A percentile compares a stretch with the other conserved stretches of the same genome.
phyloP scores from a whole-genome alignment of 2,113 vertebrate genomes.

The Mandrillus leucophaeus region DNA sequence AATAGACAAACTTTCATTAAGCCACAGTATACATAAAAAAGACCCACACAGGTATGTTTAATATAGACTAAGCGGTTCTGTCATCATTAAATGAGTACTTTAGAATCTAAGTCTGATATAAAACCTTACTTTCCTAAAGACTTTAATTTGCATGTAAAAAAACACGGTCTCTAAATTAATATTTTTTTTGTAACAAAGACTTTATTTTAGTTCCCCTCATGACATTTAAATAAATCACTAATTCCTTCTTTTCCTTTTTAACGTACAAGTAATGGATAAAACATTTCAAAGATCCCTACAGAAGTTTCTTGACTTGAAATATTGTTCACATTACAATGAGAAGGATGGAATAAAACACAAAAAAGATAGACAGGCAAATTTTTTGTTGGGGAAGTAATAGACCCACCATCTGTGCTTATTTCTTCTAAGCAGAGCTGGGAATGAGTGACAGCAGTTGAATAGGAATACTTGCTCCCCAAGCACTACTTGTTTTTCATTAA shows the following conservation, averaged over 20 bases:
- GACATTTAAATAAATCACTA: constrained; percentile 78
- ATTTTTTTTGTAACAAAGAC: constrained; percentile 52
- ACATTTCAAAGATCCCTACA: constrained; percentile 67
- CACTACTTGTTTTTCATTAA: constrained; percentile 80
- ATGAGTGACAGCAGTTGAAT: constrained; percentile 79
- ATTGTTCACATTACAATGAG: constrained; percentile 71
- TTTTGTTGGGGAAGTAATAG: constrained; percentile 84
- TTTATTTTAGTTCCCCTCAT: constrained; percentile 62
- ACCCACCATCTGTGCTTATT: constrained; percentile 85
- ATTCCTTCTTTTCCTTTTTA: constrained; percentile 69
- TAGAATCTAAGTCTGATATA: constrained; percentile 45
- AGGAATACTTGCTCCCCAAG: constrained; percentile 75
- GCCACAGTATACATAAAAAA: constrained; percentile 38
- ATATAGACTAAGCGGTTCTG: constrained; percentile 60
- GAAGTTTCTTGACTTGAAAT: constrained; percentile 75
- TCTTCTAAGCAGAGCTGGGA: constrained; percentile 75
- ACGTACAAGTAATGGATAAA: constrained; percentile 72
- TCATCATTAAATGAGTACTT: constrained; percentile 52
- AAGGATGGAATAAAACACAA: constrained; percentile 13
- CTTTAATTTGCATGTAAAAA: constrained; percentile 74
- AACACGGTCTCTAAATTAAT: constrained; percentile 55
- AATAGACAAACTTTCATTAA: constrained; percentile 46
- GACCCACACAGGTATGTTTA: constrained; percentile 43
- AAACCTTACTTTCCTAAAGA: constrained; percentile 55
- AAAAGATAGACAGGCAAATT: constrained; percentile 73